Percentiles rank a stretch among this genome's conserved stretches.
Evolutionary conservation across 2,113 vertebrate species (phyloP).

Genomic region (Vanacampus margaritifer): DNA sequence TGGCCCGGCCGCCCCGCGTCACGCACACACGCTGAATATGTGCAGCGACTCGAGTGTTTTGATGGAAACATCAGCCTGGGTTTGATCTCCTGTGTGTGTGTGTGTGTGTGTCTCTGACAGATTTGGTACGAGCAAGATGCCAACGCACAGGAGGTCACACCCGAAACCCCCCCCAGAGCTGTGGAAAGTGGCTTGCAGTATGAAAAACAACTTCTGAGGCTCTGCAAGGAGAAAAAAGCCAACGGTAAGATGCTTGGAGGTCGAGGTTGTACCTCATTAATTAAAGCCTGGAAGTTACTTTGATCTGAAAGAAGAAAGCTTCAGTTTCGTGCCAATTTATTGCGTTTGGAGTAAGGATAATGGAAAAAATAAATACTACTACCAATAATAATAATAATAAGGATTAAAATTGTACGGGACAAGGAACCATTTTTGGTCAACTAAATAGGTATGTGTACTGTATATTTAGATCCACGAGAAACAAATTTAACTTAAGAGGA

Average conservation of each 20-base stretch:
- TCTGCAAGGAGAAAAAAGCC: constrained; percentile 66
- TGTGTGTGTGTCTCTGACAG: constrained; percentile 57
- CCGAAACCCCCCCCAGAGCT: background rate
- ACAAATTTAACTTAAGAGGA: too few species aligned
- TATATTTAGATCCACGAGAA: too few species aligned
- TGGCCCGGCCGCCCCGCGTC: constrained; percentile 29
- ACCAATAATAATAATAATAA: too few species aligned
- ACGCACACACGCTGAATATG: constrained; percentile 4
- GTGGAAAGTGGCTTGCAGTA: background rate
- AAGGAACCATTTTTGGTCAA: background rate
- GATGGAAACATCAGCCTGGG: constrained; percentile 12
- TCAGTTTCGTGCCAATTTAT: background rate
- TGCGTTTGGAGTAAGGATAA: background rate
- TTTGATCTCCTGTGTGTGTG: constrained; percentile 7
- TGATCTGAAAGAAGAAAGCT: background rate
- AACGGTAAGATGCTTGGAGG: constrained; percentile 69
- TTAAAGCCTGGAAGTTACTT: background rate
- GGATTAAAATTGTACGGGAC: background rate
- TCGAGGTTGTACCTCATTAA: constrained; percentile 3
- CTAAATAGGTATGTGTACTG: background rate
- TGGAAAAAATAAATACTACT: too few species aligned
- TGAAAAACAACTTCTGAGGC: constrained; percentile 48
- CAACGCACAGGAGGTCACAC: background rate
- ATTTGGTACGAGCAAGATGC: constrained; percentile 57
- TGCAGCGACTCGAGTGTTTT: constrained; percentile 26